Evolutionary conservation across 1,140 invertebrate species (phyloP).

Genomic region (Neotoxoptera formosana): DNA sequence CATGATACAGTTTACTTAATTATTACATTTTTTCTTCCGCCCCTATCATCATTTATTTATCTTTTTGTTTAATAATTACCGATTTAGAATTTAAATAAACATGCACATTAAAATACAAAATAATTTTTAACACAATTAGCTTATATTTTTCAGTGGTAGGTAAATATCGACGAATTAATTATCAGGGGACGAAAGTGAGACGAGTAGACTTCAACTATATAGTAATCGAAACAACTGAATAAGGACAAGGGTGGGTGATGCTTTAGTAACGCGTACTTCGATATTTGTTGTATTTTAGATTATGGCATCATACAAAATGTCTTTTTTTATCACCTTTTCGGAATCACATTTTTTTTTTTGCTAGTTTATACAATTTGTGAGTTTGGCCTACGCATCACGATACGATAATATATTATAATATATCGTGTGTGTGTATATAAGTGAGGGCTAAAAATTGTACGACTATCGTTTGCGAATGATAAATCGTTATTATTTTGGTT

Average conservation of each 20-base stretch:
- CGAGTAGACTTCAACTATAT: neutral
- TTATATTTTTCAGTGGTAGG: no score
- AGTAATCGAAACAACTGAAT: neutral
- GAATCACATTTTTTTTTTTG: neutral
- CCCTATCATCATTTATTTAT: neutral
- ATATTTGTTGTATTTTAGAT: neutral
- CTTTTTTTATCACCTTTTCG: neutral
- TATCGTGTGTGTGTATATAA: neutral
- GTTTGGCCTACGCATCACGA: neutral
- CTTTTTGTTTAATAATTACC: neutral
- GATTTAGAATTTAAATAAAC: no score
- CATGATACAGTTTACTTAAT: neutral
- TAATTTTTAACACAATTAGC: no score
- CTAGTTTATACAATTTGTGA: neutral
- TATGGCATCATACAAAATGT: neutral
- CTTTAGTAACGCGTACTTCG: neutral
- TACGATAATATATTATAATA: constrained; percentile 21
- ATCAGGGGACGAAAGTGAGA: neutral
- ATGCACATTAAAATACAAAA: no score
- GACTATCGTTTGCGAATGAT: constrained; percentile 49
- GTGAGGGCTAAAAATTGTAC: constrained; percentile 50
- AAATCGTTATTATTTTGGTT: constrained; percentile 52
- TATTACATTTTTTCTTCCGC: neutral
- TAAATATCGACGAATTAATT: no score
- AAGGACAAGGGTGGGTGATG: neutral